These are phyloP conservation scores for Notechis scutatus DNA, from an alignment of 2,113 vertebrate genomes.

Conservation along the genomic window DNA sequence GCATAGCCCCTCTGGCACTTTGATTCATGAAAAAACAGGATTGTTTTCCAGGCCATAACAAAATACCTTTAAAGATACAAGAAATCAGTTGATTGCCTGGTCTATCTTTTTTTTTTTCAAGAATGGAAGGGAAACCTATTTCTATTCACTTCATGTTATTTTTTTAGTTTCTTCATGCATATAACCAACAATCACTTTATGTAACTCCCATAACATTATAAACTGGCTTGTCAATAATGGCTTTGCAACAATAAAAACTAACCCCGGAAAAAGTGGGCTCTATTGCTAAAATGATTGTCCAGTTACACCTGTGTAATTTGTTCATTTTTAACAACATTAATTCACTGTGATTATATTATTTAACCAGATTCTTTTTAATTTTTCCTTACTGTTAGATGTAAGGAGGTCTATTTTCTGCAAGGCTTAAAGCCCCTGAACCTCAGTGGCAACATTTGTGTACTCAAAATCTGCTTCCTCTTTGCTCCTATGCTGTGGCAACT, in stretches of 20 bases:
- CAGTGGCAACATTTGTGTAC: neutral
- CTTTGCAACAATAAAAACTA: neutral
- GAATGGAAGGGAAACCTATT: neutral
- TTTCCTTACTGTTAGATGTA: neutral
- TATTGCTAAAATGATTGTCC: neutral
- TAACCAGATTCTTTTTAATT: neutral
- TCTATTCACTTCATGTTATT: neutral
- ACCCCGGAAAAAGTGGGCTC: too few species aligned
- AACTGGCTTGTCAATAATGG: neutral
- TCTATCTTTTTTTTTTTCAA: neutral
- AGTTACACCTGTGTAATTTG: neutral
- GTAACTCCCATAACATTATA: neutral
- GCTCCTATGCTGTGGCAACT: neutral
- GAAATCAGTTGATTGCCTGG: neutral
- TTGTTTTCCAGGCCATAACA: neutral
- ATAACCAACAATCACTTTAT: too few species aligned
- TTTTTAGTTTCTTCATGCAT: neutral
- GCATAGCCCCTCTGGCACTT: neutral
- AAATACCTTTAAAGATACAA: neutral
- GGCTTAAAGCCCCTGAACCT: neutral
- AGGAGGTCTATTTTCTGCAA: neutral
- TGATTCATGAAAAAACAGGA: neutral
- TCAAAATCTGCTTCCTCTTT: constrained; percentile 8
- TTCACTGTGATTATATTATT: neutral
- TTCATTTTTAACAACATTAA: neutral